A percentile compares a stretch with the other conserved stretches of the same genome.
These are phyloP conservation scores for Machimus rusticus DNA, from an alignment of 2,888 invertebrate genomes.

Conservation along the genomic window DNA sequence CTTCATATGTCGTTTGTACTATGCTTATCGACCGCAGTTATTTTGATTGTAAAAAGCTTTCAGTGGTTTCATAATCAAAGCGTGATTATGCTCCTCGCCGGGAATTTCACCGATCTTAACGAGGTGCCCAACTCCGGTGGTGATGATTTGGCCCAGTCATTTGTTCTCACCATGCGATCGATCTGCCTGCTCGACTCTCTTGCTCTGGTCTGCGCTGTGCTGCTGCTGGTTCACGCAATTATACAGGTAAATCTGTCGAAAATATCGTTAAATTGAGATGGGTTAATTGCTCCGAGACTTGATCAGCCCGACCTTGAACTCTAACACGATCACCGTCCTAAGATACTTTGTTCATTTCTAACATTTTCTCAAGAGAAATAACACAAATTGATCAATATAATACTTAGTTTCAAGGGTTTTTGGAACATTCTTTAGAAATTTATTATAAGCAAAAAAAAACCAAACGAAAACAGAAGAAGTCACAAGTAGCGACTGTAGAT, in stretches of 20 bases:
- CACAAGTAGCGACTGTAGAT: too few species aligned
- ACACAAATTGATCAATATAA: background rate
- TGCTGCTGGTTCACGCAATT: conserved; percentile 55
- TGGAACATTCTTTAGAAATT: too few species aligned
- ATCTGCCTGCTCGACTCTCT: conserved; percentile 48
- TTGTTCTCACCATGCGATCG: conserved; percentile 44
- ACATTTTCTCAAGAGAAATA: background rate
- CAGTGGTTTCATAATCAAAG: conserved; percentile 28
- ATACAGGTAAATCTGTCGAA: conserved; percentile 53
- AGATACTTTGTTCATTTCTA: background rate
- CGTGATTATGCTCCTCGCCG: background rate
- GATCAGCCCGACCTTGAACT: background rate
- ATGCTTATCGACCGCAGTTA: conserved; percentile 56
- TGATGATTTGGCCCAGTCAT: background rate
- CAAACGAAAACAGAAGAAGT: too few species aligned
- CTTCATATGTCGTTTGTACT: conserved; percentile 61
- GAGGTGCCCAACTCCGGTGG: background rate
- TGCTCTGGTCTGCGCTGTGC: conserved; percentile 54
- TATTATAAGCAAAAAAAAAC: too few species aligned
- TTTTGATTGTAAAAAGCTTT: conserved; percentile 42
- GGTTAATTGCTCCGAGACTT: background rate
- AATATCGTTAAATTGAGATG: background rate
- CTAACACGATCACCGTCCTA: background rate
- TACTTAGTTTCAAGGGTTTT: too few species aligned
- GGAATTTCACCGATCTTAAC: conserved; percentile 13